These are phyloP conservation scores for Stenopsyche tienmushanensis DNA, from an alignment of 1,140 invertebrate genomes.

Conservation along the genomic window DNA sequence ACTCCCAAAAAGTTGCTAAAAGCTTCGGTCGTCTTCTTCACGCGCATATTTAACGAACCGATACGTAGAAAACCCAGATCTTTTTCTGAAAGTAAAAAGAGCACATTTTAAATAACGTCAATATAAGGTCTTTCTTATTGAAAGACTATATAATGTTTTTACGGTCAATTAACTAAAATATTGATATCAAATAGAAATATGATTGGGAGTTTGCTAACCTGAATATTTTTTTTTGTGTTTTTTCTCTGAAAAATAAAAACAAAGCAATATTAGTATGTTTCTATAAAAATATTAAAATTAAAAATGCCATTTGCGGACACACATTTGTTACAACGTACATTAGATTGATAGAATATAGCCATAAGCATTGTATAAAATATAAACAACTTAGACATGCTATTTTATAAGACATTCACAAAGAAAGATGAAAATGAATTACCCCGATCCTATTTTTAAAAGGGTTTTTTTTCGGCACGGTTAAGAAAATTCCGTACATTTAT, in stretches of 20 bases:
- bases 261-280: too few species aligned
- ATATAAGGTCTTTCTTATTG: not conserved
- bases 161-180: not conserved
- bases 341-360: too few species aligned
- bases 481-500: too few species aligned
- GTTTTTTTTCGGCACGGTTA: too few species aligned
- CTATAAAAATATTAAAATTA: too few species aligned
- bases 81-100: slow-evolving; percentile 63
- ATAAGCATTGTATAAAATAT: too few species aligned
- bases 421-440: too few species aligned
- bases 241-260: slow-evolving; percentile 42
- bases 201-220: slow-evolving; percentile 52
- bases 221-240: slow-evolving; percentile 57
- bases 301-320: too few species aligned
- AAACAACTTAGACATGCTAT: too few species aligned
- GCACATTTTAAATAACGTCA: not conserved
- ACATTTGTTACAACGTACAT: too few species aligned
- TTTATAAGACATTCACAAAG: too few species aligned
- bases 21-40: slow-evolving; percentile 87
- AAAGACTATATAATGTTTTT: not conserved
- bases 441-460: too few species aligned
- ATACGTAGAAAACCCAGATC: slow-evolving; percentile 85
- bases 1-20: slow-evolving; percentile 86
- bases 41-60: slow-evolving; percentile 86
- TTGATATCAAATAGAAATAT: not conserved